These are phyloP conservation scores for Neolamprologus falcicula DNA, from an alignment of 2,113 vertebrate genomes.

Conservation along the genomic window DNA sequence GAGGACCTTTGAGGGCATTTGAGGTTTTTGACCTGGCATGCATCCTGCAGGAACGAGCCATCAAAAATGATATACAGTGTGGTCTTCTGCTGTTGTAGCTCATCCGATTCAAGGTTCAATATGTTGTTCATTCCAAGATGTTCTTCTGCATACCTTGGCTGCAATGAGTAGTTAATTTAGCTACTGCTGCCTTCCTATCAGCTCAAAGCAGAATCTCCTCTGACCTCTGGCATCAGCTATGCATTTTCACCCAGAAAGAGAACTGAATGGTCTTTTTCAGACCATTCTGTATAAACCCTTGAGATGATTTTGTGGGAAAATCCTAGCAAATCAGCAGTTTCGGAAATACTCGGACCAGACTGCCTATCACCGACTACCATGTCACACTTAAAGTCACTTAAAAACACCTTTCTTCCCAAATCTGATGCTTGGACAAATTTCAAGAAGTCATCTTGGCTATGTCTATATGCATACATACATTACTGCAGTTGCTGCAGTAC, in stretches of 20 bases:
- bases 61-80: neutral
- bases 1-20: neutral
- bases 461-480: neutral
- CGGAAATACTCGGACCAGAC: neutral
- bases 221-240: neutral
- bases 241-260: neutral
- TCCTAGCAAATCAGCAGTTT: neutral
- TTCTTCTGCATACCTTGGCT: neutral
- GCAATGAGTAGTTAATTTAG: neutral
- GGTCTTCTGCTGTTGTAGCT: neutral
- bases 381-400: neutral
- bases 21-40: neutral
- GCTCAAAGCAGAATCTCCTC: neutral
- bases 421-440: neutral
- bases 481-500: neutral
- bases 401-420: neutral
- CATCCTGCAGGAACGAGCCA: neutral
- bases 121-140: neutral
- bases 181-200: neutral
- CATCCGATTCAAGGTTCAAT: neutral
- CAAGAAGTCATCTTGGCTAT: neutral
- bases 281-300: neutral
- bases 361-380: neutral
- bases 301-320: neutral
- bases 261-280: neutral